Base-by-base conservation (phyloP, 2,797 vertebrate genomes). In the Adrianichthys oophorus region DNA sequence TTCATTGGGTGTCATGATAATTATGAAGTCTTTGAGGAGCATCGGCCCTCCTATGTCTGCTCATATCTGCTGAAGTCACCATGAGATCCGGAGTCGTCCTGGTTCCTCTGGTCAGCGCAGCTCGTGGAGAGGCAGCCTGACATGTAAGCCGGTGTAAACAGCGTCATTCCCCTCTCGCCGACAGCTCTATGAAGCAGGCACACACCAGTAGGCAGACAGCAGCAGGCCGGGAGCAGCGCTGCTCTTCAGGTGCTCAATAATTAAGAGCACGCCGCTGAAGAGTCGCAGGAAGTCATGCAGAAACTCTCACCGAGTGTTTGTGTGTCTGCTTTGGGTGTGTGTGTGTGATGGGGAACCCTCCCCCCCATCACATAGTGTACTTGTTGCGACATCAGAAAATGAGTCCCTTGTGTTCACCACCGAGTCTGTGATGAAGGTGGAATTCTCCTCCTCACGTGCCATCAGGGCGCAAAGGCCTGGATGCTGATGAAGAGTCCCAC, bases 171-270 rank as follows among this genome's bases (percentile, higher is more conserved):
- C 57, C 49, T 18, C 53, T 12, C 14, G 21, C 40, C 63, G 41
- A 57, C 46, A 57, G 66, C 76, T 81, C 72, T 80, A 79, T 85
- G 79, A 73, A 84, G 82, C 68, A 68, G 40, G 40, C 74, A 80
- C 68, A 81, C 74, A 62, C 65, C 52, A 67, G 62, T 57, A 56
- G 42, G 40, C 74, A 82, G 68, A 82, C 73, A 63, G 67, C 52
- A 68, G 62, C 59, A 56, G 76, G 43, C 70, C 62, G 60, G 74
- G 76, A 78, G 79, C 74, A 51, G 63, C n/a, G 70, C 72, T 52
- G 74, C 76, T 78, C 73, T 77, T 74, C 70, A 72, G 75, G 66
- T 85, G 79, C 80, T 90, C 76, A 90, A 90, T 88, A 86, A 89
- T 89, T 89, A 77, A 90, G 67, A 57, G 74, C 57, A 19, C 62